phyloP scores from a whole-genome alignment of 2,797 vertebrate genomes.

The Sebastes aleutianus region DNA sequence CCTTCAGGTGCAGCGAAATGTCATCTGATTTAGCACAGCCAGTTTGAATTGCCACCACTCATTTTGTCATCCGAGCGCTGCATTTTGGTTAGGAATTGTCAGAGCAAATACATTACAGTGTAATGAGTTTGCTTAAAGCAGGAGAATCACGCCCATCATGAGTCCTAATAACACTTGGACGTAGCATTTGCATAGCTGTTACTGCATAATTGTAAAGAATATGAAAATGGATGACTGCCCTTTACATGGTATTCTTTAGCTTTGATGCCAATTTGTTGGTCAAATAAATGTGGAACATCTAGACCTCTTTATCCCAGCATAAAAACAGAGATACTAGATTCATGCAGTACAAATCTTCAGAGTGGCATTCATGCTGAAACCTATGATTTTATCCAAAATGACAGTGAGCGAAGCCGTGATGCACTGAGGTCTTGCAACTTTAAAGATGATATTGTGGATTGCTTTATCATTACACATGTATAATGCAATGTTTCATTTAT shows the following conservation, averaged over 20 bases:
- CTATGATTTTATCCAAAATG: slow-evolving; percentile 53
- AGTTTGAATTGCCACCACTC: slow-evolving; percentile 65
- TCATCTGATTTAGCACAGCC: slow-evolving; percentile 76
- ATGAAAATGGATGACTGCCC: slow-evolving; percentile 11
- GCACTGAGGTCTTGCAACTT: slow-evolving; percentile 59
- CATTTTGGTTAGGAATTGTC: slow-evolving; percentile 61
- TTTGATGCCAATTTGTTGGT: slow-evolving; percentile 21
- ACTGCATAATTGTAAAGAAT: slow-evolving; percentile 6
- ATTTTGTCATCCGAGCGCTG: slow-evolving; percentile 60
- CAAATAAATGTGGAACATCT: slow-evolving; percentile 41
- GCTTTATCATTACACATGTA: slow-evolving; percentile 37
- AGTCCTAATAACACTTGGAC: neutral
- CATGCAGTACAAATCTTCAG: slow-evolving; percentile 38
- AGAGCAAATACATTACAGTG: slow-evolving; percentile 54
- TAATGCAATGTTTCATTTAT: slow-evolving; percentile 51
- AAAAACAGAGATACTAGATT: slow-evolving; percentile 6
- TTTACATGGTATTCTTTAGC: neutral
- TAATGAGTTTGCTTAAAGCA: slow-evolving; percentile 50
- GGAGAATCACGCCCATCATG: neutral
- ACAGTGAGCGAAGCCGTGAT: slow-evolving; percentile 37
- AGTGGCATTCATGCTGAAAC: slow-evolving; percentile 60
- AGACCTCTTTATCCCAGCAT: neutral
- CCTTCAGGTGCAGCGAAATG: slow-evolving; percentile 80
- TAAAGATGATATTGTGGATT: slow-evolving; percentile 41
- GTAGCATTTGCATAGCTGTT: slow-evolving; percentile 15